A percentile compares a stretch with the other conserved stretches of the same genome.
Evolutionary conservation across 2,888 invertebrate species (phyloP).

Genomic region (Mallateleia sp.): DNA sequence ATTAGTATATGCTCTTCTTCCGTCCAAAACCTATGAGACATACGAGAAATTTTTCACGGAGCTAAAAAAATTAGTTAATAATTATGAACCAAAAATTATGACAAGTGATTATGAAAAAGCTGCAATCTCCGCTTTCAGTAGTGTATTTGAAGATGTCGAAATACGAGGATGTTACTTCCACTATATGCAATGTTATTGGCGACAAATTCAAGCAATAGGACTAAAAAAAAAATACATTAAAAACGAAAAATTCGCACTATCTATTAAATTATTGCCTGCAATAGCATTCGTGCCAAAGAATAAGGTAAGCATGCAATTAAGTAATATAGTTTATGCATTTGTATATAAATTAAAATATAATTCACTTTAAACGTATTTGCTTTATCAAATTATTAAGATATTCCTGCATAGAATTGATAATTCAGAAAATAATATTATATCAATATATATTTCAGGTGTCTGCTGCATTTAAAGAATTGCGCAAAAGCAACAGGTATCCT

Average conservation of each 20-base stretch:
- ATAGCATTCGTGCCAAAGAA: conserved; percentile 31
- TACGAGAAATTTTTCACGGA: conserved; percentile 10
- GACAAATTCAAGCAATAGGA: conserved; percentile 13
- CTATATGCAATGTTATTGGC: conserved; percentile 32
- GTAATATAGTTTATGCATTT: no score
- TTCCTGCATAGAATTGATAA: no score
- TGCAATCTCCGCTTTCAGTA: not conserved
- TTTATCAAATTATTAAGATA: no score
- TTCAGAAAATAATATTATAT: no score
- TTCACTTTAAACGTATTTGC: no score
- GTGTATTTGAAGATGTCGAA: not conserved
- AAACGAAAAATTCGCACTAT: conserved; percentile 16
- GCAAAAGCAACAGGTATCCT: not conserved
- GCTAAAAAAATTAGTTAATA: not conserved
- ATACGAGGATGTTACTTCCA: conserved; percentile 30
- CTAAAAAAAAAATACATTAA: conserved; percentile 1
- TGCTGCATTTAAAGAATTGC: not conserved
- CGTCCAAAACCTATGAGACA: not conserved
- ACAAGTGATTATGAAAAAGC: conserved; percentile 14
- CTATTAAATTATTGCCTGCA: conserved; percentile 22
- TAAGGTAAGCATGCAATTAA: no score
- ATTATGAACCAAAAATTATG: conserved; percentile 22
- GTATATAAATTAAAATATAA: no score
- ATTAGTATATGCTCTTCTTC: conserved; percentile 9
- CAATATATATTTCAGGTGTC: no score